These are phyloP conservation scores for Glaucopsyche alexis DNA, from an alignment of 2,888 invertebrate species.

Conservation along the genomic window DNA sequence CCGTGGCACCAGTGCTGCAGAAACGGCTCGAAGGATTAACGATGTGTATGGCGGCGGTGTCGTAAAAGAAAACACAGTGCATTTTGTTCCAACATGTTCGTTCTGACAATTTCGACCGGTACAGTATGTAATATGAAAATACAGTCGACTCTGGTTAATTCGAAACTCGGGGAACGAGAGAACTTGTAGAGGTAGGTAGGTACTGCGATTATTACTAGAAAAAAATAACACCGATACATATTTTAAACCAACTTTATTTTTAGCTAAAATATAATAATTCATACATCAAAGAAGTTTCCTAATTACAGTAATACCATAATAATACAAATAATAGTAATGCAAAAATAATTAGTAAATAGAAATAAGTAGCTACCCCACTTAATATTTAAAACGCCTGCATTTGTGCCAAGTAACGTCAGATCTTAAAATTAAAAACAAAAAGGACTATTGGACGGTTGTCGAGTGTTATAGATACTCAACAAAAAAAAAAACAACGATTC, in stretches of 20 bases:
- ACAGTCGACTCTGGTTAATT: too few species aligned
- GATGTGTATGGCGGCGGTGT: too few species aligned
- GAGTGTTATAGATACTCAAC: conserved; percentile 38
- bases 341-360: conserved; percentile 46
- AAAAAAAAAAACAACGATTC: conserved; percentile 33
- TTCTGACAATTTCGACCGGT: too few species aligned
- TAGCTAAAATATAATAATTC: conserved; percentile 81
- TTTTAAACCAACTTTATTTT: conserved; percentile 80
- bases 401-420: conserved; percentile 41
- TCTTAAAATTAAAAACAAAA: conserved; percentile 39
- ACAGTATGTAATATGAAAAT: too few species aligned
- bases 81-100: too few species aligned
- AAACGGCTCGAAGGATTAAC: too few species aligned
- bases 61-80: too few species aligned
- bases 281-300: conserved; percentile 78
- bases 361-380: conserved; percentile 61
- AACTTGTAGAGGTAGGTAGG: too few species aligned
- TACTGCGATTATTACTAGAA: too few species aligned
- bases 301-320: conserved; percentile 70
- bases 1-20: too few species aligned
- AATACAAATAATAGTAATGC: conserved; percentile 54
- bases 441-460: conserved; percentile 65
- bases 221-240: conserved; percentile 54
- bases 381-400: conserved; percentile 44
- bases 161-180: too few species aligned